Percentiles rank a stretch among this genome's conserved stretches.
phyloP scores from a whole-genome alignment of 2,888 invertebrate genomes.

The Orthonevra nobilis region DNA sequence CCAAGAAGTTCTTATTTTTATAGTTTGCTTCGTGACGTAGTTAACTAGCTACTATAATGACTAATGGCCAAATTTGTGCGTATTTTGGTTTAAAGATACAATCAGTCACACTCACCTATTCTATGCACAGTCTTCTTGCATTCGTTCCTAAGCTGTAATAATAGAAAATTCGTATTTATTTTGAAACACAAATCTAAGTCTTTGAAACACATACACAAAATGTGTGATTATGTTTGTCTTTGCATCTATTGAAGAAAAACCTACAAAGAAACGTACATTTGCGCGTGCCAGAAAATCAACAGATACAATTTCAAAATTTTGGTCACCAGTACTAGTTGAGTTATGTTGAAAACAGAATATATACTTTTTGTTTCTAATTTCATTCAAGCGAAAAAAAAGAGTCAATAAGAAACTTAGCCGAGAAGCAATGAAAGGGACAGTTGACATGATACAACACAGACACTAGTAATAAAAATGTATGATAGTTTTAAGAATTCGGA shows the following conservation, averaged over 20 bases:
- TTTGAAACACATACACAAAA: neutral
- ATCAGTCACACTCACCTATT: conserved; percentile 15
- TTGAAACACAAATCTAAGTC: conserved; percentile 29
- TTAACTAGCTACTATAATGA: conserved; percentile 16
- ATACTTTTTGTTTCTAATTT: neutral
- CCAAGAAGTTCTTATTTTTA: conserved; percentile 14
- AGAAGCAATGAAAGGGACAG: conserved; percentile 40
- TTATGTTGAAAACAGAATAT: neutral
- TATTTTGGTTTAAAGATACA: conserved; percentile 45
- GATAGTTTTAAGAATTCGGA: no score
- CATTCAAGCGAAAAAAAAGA: conserved; percentile 40
- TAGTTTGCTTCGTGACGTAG: conserved; percentile 5
- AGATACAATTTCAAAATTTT: conserved; percentile 57
- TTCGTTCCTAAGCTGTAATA: conserved; percentile 31
- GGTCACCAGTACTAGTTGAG: conserved; percentile 31
- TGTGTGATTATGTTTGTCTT: conserved; percentile 1
- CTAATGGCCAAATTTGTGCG: conserved; percentile 51
- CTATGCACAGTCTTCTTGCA: neutral
- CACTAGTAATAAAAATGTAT: conserved; percentile 54
- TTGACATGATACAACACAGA: conserved; percentile 45
- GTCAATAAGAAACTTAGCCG: no score
- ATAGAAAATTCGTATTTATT: conserved; percentile 54
- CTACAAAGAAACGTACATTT: conserved; percentile 16
- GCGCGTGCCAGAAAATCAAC: conserved; percentile 56
- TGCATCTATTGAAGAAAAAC: conserved; percentile 37